These are phyloP conservation scores for Solenopsis fugax DNA, from an alignment of 1,140 invertebrate species.

Conservation along the genomic window DNA sequence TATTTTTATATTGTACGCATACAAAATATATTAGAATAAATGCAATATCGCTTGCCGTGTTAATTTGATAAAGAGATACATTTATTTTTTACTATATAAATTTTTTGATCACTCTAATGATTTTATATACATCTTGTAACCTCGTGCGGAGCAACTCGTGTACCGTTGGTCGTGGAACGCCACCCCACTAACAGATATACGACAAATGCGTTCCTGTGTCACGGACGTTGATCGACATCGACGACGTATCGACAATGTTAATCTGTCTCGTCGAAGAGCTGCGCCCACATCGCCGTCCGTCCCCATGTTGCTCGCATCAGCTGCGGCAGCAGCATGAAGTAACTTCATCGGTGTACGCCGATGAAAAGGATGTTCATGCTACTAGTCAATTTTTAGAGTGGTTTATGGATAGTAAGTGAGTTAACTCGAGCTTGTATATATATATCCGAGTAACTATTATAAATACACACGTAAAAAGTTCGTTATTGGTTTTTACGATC, in stretches of 20 bases:
- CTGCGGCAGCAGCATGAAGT: not conserved
- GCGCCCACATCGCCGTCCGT: not conserved
- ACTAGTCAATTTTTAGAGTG: conserved; percentile 9
- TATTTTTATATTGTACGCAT: not conserved
- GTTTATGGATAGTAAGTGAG: not conserved
- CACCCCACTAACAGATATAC: conserved; percentile 40
- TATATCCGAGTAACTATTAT: not conserved
- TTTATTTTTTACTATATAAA: not conserved
- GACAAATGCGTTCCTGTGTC: conserved; percentile 45
- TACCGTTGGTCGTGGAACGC: not conserved
- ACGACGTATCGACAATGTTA: conserved; percentile 59
- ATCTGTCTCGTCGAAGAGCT: conserved; percentile 46
- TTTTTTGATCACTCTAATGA: not conserved
- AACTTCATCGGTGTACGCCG: conserved; percentile 11
- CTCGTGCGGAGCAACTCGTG: not conserved
- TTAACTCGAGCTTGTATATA: not conserved
- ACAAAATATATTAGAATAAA: not conserved
- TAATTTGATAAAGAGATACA: not conserved
- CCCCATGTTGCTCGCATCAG: conserved; percentile 30
- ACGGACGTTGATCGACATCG: conserved; percentile 49
- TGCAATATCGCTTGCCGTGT: not conserved
- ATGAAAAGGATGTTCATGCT: conserved; percentile 17
- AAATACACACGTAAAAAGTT: not conserved
- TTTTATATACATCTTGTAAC: conserved; percentile 18
- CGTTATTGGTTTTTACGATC: not conserved